A percentile compares a stretch with the other conserved stretches of the same genome.
Evolutionary conservation across 1,140 invertebrate species (phyloP).

Genomic region (Protaetia brevitarsis): DNA sequence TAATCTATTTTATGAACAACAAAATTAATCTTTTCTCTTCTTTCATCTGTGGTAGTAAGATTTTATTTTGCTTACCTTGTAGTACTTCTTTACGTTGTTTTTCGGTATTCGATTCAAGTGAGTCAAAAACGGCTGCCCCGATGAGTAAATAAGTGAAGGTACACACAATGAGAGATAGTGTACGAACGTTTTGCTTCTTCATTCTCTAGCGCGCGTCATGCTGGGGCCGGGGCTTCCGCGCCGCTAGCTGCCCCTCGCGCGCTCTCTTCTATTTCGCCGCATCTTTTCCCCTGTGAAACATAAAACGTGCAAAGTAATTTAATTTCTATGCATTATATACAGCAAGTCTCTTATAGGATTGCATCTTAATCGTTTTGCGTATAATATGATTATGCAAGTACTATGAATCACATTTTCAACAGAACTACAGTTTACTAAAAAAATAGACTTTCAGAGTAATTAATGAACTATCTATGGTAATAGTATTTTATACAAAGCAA

Average conservation of each 20-base stretch:
- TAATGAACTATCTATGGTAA: no score
- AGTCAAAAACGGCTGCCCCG: constrained; percentile 99
- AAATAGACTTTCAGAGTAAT: no score
- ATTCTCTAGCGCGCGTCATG: constrained; percentile 58
- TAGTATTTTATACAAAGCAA: no score
- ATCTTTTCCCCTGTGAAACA: constrained; percentile 34
- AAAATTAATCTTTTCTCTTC: background rate
- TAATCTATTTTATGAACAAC: no score
- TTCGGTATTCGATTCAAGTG: constrained; percentile 93
- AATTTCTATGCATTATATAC: no score
- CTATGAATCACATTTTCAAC: no score
- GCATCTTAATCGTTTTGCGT: no score
- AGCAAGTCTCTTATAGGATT: no score
- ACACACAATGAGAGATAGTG: constrained; percentile 96
- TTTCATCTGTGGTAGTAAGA: no score
- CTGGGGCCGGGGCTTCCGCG: constrained; percentile 46
- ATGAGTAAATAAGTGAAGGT: constrained; percentile 98
- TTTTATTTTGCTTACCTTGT: constrained; percentile 57
- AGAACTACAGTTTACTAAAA: no score
- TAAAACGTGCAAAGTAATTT: background rate
- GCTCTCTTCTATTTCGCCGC: constrained; percentile 35
- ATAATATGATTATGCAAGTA: no score
- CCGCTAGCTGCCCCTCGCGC: constrained; percentile 45
- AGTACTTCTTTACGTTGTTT: constrained; percentile 80
- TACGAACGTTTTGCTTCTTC: constrained; percentile 98